Evolutionary conservation across 2,113 vertebrate genomes (phyloP), one percentile per base, ranked within the genome.

Genomic region (Neodontobutis hainanensis): DNA sequence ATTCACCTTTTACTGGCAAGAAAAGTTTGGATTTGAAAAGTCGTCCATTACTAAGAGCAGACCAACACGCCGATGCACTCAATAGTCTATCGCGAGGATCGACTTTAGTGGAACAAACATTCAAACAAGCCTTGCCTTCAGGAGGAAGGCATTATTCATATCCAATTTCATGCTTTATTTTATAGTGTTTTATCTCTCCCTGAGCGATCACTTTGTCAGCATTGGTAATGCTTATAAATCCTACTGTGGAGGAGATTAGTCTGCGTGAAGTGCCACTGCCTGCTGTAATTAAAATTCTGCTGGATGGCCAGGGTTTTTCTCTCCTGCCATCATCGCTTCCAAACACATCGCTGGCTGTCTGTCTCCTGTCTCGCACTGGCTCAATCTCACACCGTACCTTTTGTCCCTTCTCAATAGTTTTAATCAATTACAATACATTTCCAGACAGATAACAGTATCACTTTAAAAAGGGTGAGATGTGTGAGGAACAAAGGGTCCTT

Each of bases 271-370:
- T 76, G 80, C 79, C 74, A 81, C 85, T 68, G 85, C 79, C 84
- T 83, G 81, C 85, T 83, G 80, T 90, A 89, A 91, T 91, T 91
- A 90, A 91, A 87, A 89, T 88, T 85, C 83, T 81, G 85, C 89
- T 74, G 84, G 82, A 85, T 83, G 77, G 82, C 73, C 82, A 61
- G 78, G 43, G 81, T 61, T 84, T n/a, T 46, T 55, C 51, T 72
- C 78, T 85, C 70, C 61, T 70, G 67, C 80, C 77, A 75, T 75
- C 76, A 52, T 81, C 75, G 74, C 76, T 63, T 65, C 70, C 69
- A 72, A 87, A 86, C 77, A 86, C 77, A 84, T 86, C 75, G 46
- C 73, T 81, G 19, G 7, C 75, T 61, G 50, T 62, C 78, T 70
- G 78, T 80, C 75, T 80, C 11, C 34, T 36, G 52, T 55, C 52